These are phyloP conservation scores for Anabas testudineus DNA, from an alignment of 2,797 vertebrate genomes.

Conservation along the genomic window DNA sequence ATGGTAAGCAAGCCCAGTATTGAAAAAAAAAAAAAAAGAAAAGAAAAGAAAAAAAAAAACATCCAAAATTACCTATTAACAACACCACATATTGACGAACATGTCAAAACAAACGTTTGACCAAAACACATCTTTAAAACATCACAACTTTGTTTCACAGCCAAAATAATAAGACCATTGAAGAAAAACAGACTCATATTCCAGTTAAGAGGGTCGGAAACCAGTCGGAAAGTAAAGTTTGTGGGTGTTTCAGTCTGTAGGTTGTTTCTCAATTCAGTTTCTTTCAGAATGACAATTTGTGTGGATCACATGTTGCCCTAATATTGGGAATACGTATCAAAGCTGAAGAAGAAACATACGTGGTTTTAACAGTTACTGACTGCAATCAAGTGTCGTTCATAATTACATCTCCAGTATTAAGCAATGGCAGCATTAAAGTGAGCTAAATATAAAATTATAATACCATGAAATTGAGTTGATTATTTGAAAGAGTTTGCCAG, in stretches of 20 bases:
- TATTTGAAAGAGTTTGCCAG: constrained; percentile 18
- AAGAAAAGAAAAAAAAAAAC: constrained; percentile 15
- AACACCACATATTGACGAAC: constrained; percentile 56
- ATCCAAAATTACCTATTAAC: constrained; percentile 45
- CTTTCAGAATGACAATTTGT: constrained; percentile 19
- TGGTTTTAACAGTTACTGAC: constrained; percentile 46
- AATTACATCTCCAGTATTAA: constrained; percentile 44
- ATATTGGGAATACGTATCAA: constrained; percentile 31
- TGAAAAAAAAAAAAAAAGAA: constrained; percentile 1
- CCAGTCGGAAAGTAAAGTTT: constrained; percentile 31
- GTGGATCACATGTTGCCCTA: constrained; percentile 26
- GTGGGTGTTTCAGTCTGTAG: constrained; percentile 38
- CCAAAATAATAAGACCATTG: constrained; percentile 63
- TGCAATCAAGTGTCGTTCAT: constrained; percentile 32
- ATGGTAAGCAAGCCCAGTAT: constrained; percentile 34
- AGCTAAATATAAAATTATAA: constrained; percentile 29
- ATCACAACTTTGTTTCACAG: constrained; percentile 67
- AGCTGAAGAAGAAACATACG: constrained; percentile 34
- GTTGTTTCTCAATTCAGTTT: constrained; percentile 16
- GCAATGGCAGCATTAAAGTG: constrained; percentile 34
- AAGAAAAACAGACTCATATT: constrained; percentile 60
- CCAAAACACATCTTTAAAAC: constrained; percentile 54
- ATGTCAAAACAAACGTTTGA: constrained; percentile 52
- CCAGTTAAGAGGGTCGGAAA: constrained; percentile 66
- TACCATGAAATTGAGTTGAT: constrained; percentile 28